A percentile compares a stretch with the other conserved stretches of the same genome.
phyloP scores from a whole-genome alignment of 2,888 invertebrate species.

The Lydus trimaculatus region DNA sequence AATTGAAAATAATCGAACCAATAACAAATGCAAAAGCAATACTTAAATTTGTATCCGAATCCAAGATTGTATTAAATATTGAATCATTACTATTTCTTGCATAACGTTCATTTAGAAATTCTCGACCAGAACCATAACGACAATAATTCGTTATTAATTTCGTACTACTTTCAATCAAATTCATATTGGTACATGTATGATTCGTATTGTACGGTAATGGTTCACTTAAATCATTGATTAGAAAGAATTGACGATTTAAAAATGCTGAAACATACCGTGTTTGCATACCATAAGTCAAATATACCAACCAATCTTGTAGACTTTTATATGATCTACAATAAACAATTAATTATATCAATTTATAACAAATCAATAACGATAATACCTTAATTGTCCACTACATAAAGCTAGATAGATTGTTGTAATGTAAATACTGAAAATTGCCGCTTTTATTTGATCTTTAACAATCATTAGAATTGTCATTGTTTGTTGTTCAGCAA shows the following conservation, averaged over 20 bases:
- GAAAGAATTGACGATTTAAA: slow-evolving; percentile 76
- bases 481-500: slow-evolving; percentile 86
- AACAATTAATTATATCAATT: slow-evolving; percentile 20
- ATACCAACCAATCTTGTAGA: slow-evolving; percentile 82
- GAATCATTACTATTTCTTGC: slow-evolving; percentile 66
- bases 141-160: slow-evolving; percentile 62
- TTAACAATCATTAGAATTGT: slow-evolving; percentile 83
- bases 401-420: slow-evolving; percentile 75
- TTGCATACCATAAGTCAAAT: slow-evolving; percentile 80
- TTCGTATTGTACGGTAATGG: slow-evolving; percentile 60
- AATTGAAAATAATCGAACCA: slow-evolving; percentile 82
- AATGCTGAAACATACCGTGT: slow-evolving; percentile 81
- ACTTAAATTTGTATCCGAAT: slow-evolving; percentile 79
- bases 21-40: slow-evolving; percentile 84
- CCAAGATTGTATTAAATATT: slow-evolving; percentile 68
- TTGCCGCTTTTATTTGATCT: slow-evolving; percentile 77
- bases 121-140: slow-evolving; percentile 74
- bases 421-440: slow-evolving; percentile 80
- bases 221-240: slow-evolving; percentile 63
- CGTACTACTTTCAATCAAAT: slow-evolving; percentile 65
- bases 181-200: slow-evolving; percentile 66
- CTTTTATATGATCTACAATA: slow-evolving; percentile 74
- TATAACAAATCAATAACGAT: neutral
- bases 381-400: slow-evolving; percentile 79
- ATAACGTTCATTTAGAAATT: slow-evolving; percentile 76